Conservation (phyloP, 1,140 invertebrate genomes). For the Solen grandis region DNA sequence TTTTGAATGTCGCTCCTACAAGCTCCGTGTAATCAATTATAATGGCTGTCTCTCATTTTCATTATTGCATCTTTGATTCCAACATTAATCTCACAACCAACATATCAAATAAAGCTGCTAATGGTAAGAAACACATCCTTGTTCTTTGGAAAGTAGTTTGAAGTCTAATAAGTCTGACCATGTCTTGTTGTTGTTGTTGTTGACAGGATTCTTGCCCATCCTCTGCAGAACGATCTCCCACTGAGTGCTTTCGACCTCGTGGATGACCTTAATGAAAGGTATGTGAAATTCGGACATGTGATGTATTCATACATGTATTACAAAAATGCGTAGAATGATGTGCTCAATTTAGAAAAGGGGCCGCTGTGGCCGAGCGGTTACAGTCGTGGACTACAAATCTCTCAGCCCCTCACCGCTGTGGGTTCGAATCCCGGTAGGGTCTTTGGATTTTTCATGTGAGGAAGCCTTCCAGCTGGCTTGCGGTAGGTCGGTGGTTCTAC, state of each 20-base stretch:
- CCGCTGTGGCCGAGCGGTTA: no score
- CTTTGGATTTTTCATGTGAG: no score
- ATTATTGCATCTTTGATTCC: not conserved
- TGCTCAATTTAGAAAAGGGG: no score
- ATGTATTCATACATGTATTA: no score
- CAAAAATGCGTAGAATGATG: no score
- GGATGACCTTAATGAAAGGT: conserved; percentile 35
- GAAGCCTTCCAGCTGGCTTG: no score
- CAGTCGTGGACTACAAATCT: no score
- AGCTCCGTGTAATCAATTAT: not conserved
- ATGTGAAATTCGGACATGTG: no score
- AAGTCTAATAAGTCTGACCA: not conserved
- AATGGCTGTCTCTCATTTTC: not conserved
- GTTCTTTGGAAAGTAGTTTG: not conserved
- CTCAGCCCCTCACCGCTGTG: no score
- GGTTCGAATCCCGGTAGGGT: no score
- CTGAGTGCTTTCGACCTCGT: conserved; percentile 37
- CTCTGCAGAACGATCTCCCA: conserved; percentile 51
- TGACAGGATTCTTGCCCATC: conserved; percentile 66
- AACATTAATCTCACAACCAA: not conserved
- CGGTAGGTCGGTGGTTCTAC: no score
- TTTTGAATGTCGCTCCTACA: not conserved
- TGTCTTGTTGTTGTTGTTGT: not conserved
- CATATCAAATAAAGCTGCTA: not conserved
- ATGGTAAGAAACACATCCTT: not conserved